Base-by-base conservation (phyloP, 2,797 vertebrate genomes). In the Tadarida brasiliensis region DNA sequence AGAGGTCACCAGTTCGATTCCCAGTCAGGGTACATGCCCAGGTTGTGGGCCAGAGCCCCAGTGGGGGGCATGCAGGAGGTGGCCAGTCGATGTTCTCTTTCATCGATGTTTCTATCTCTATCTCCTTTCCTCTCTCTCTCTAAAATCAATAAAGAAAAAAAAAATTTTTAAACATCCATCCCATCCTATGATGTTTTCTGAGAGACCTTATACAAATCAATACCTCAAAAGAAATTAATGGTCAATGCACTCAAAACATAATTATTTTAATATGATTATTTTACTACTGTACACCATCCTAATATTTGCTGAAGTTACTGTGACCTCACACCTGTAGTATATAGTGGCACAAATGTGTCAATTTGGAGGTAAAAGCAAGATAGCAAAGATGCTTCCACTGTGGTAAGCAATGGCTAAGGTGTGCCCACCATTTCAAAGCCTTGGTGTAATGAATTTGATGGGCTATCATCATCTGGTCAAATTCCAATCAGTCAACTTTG, bases 201-300 rank as follows among this genome's bases (percentile, higher is more conserved):
- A 68, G 22, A 74, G 3, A 94, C 57, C 35, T 95, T 63, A 90
- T 96, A 91, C 35, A 92, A 96, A 96, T 44, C 67, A 96, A 44
- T 7, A 26, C 3, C 54, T 96, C 80, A 97, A 97, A 97, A 97
- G 28, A 71, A 96, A 96, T 73, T 22, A 15, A 1, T n/a, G 1
- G n/a, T 78, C 91, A 94, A 94, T 73, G 39, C 65, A 74, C 96
- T 94, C 35, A 74, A 97, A 96, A 86, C 6, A 54, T 7, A 24
- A 80, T 98, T 92, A 96, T 97, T 96, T 83, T 95, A 95, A 93
- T 93, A 57, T 94, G 90, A 95, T 87, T 93, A 94, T 96, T 98
- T 97, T 96, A 94, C 68, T 96, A 44, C 9, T 77, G 90, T 97
- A 94, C 39, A 90, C n/a, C 26, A 89, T 2, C 2, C 63, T 59